These are phyloP conservation scores for Trichosurus vulpecula DNA, from an alignment of 2,797 vertebrate genomes.

Conservation along the genomic window DNA sequence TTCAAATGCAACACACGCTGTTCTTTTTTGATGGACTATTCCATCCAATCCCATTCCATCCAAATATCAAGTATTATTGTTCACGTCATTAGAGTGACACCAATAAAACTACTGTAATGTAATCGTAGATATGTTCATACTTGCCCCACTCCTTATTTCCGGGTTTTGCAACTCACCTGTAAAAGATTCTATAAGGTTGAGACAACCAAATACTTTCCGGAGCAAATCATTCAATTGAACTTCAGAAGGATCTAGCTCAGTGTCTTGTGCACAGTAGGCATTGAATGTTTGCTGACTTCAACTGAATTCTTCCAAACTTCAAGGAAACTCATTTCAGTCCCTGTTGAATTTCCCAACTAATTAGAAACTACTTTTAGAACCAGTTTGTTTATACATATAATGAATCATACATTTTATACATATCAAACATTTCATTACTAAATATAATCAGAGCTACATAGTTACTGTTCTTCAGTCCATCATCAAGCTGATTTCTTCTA, in stretches of 20 bases:
- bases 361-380: neutral
- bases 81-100: slow-evolving; percentile 25
- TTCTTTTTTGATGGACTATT: neutral
- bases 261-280: neutral
- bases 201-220: neutral
- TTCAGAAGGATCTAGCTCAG: neutral
- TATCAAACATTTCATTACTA: neutral
- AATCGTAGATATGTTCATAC: neutral
- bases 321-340: neutral
- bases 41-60: neutral
- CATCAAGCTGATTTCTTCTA: neutral
- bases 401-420: neutral
- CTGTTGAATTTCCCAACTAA: slow-evolving; percentile 5
- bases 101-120: slow-evolving; percentile 36
- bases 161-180: slow-evolving; percentile 13
- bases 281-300: neutral
- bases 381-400: neutral
- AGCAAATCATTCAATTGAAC: neutral
- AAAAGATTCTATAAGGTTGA: neutral
- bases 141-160: slow-evolving; percentile 40
- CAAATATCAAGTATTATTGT: slow-evolving; percentile 3
- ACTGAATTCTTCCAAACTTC: neutral
- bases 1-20: neutral
- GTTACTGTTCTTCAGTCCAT: neutral
- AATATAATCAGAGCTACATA: neutral